These are phyloP conservation scores for Halcyon senegalensis DNA, from an alignment of 2,113 vertebrate species.

Conservation along the genomic window DNA sequence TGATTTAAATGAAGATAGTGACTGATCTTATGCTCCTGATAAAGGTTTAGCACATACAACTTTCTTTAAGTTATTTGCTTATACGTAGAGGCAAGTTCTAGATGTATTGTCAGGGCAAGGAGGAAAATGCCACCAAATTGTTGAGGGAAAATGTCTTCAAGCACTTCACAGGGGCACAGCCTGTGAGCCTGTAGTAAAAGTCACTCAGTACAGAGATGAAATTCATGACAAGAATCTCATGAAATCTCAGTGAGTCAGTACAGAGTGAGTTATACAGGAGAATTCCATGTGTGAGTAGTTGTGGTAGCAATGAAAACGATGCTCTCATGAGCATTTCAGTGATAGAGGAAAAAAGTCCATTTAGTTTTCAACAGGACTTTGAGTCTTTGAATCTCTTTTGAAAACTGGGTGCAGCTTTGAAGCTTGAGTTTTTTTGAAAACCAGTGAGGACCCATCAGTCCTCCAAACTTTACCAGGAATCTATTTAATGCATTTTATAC, in stretches of 20 bases:
- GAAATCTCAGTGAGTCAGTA: no score
- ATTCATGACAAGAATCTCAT: background rate
- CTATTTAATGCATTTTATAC: background rate
- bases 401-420: background rate
- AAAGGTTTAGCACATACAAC: background rate
- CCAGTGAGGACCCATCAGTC: background rate
- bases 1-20: background rate
- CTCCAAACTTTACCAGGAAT: background rate
- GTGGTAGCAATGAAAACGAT: background rate
- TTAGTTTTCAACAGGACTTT: background rate
- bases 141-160: background rate
- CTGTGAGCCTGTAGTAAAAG: background rate
- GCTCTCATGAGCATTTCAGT: background rate
- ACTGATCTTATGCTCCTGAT: background rate
- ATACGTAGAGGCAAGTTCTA: background rate
- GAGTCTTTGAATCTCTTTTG: background rate
- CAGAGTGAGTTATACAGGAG: no score
- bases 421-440: background rate
- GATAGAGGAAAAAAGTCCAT: background rate
- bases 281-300: background rate
- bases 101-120: background rate
- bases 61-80: no score
- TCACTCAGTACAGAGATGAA: background rate
- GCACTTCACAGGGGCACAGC: rapidly evolving
- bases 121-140: background rate